These are phyloP conservation scores for Rhopalosiphum maidis DNA, from an alignment of 1,140 invertebrate genomes.

Conservation along the genomic window DNA sequence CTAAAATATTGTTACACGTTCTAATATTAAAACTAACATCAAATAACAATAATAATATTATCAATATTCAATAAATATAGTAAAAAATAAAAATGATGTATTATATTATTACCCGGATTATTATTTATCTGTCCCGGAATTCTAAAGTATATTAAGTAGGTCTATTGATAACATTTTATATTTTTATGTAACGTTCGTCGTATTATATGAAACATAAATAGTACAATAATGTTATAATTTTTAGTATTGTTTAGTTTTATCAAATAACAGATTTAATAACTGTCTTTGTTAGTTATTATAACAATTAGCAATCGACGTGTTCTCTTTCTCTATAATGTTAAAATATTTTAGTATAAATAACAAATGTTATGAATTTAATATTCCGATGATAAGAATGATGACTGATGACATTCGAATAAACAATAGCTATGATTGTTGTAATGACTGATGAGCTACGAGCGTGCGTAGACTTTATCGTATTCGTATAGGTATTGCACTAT, in stretches of 20 bases:
- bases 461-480: neutral
- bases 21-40: neutral
- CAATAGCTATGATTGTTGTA: neutral
- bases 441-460: neutral
- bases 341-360: neutral
- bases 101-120: neutral
- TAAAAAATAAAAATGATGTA: neutral
- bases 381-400: neutral
- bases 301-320: neutral
- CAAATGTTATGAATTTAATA: neutral
- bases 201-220: neutral
- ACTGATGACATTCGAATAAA: neutral
- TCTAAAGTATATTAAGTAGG: neutral
- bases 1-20: neutral
- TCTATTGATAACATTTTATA: neutral
- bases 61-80: neutral
- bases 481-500: neutral
- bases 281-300: no score
- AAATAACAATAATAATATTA: neutral
- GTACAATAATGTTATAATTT: neutral
- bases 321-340: neutral
- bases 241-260: neutral
- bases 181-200: no score
- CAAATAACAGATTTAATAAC: no score
- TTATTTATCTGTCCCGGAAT: neutral